Evolutionary conservation across 2,113 vertebrate genomes (phyloP), one percentile per base, ranked within the genome.

Genomic region (Canis aureus): DNA sequence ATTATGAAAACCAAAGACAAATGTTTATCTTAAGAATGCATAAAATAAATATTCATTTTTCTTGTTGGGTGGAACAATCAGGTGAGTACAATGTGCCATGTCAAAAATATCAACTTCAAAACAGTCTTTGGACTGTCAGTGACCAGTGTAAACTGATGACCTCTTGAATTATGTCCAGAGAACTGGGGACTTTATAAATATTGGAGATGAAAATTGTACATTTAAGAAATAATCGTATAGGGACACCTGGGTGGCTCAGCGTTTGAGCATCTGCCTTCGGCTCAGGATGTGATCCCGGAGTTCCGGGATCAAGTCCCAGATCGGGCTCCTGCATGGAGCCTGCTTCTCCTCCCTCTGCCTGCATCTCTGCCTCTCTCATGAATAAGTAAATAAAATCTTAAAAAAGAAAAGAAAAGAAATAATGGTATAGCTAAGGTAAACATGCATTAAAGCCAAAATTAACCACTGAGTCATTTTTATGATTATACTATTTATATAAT

Each of bases 401-500:
- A 78, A 88, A 88, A 78, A 91, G 82, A 88, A 88, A 78, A 91
- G 82, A 88, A 88, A 78, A 91, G 82, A 88, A 88, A 79, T 27
- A 62, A 74, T 83, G 17, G 8, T 32, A 35, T 35, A 82, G 22
- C 60, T 89, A 94, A 95, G 11, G 35, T 51, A 92, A 86, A 67
- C 35, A 13, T 17, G 1, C 66, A 81, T 32, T 88, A 73, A 95
- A 85, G 35, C 22, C 49, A 71, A 90, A 86, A 62, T 78, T 71
- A 94, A 71, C 55, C 43, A 71, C 3, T 51, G 11, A 80, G 17
- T 78, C 16, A 93, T 55, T 73, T 11, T 60, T 94, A 82, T 13
- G 16, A 23, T 82, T 66, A 57, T 38, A 3, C 23, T 81, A 22
- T 29, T 51, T 64, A 1, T 66, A 78, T 5, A 90, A 35, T 51